A percentile compares a stretch with the other conserved stretches of the same genome.
Conservation (phyloP, 2,797 vertebrate species). For the Anabas testudineus region DNA sequence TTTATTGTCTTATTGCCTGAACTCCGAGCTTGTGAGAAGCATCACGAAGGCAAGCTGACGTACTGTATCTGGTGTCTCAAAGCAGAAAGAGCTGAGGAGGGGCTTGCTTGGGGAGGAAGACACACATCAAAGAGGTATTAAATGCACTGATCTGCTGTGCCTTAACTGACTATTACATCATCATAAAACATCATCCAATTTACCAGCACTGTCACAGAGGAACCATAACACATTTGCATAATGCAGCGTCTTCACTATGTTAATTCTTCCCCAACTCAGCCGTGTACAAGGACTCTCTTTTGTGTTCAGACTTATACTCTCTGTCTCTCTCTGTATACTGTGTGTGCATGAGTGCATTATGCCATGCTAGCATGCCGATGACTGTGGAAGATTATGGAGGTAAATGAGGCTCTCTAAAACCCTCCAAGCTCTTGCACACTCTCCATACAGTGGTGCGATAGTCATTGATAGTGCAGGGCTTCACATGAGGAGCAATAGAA, state of each 20-base stretch:
- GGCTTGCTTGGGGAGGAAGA: slow-evolving; percentile 24
- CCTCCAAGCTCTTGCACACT: slow-evolving; percentile 54
- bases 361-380: slow-evolving; percentile 46
- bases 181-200: slow-evolving; percentile 82
- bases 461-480: slow-evolving; percentile 49
- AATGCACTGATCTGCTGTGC: slow-evolving; percentile 65
- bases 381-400: slow-evolving; percentile 67
- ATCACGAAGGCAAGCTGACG: slow-evolving; percentile 11
- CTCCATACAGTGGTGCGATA: slow-evolving; percentile 27
- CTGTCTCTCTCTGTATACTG: slow-evolving; percentile 26
- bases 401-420: slow-evolving; percentile 72
- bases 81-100: slow-evolving; percentile 31
- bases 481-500: slow-evolving; percentile 67
- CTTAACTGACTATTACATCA: slow-evolving; percentile 79
- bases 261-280: slow-evolving; percentile 63
- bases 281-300: slow-evolving; percentile 43
- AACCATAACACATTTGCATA: slow-evolving; percentile 79
- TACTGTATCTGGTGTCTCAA: slow-evolving; percentile 23
- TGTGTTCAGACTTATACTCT: slow-evolving; percentile 49
- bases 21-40: slow-evolving; percentile 47
- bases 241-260: slow-evolving; percentile 79
- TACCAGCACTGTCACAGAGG: slow-evolving; percentile 71
- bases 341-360: slow-evolving; percentile 62
- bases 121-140: slow-evolving; percentile 68
- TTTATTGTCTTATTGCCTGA: slow-evolving; percentile 59